Evolutionary conservation across 2,113 vertebrate genomes (phyloP).

Genomic region (Pionites leucogaster): DNA sequence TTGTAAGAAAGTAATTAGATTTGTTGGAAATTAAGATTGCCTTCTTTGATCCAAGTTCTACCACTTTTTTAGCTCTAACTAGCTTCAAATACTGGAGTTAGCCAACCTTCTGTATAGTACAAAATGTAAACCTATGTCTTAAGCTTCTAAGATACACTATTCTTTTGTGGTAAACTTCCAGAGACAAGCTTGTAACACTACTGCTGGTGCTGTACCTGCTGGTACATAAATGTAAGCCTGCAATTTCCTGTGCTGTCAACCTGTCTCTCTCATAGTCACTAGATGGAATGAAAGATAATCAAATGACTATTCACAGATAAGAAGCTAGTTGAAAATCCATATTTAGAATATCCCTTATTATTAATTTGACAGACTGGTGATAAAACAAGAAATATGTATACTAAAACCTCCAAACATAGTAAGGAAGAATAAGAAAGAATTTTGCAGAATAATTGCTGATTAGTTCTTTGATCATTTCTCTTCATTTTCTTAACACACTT

Average conservation of each 20-base stretch:
- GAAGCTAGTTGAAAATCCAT: conserved; percentile 1
- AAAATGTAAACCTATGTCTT: background rate
- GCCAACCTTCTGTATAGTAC: fast-evolving
- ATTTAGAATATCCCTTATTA: background rate
- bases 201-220: background rate
- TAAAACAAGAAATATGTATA: background rate
- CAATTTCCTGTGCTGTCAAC: background rate
- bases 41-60: background rate
- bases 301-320: background rate
- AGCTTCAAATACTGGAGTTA: background rate
- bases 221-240: background rate
- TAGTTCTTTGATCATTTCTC: background rate
- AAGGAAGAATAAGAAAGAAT: background rate
- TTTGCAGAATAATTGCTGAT: background rate
- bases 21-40: background rate
- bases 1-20: background rate
- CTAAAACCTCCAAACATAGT: background rate
- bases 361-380: background rate
- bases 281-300: background rate
- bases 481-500: background rate
- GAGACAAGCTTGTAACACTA: background rate
- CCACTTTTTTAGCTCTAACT: background rate
- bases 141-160: background rate
- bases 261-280: background rate
- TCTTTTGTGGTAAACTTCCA: background rate